These are phyloP conservation scores for Thymelicus lineola DNA, from an alignment of 2,888 invertebrate genomes.

Conservation along the genomic window DNA sequence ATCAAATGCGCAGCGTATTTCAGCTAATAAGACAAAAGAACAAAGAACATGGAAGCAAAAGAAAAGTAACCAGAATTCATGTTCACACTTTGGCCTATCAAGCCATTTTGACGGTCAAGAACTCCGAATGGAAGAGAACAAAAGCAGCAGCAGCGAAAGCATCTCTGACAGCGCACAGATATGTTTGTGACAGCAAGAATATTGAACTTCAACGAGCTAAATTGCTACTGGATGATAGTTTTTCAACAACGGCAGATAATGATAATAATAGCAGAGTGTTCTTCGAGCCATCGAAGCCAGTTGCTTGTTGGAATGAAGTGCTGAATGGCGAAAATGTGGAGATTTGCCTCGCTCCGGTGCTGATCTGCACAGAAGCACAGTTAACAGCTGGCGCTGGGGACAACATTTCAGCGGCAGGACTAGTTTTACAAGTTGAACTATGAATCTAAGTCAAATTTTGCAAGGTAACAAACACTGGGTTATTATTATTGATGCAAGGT, in stretches of 20 bases:
- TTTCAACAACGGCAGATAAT: conserved; percentile 88
- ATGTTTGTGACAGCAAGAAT: conserved; percentile 90
- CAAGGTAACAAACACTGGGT: not conserved
- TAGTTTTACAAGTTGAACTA: conserved; percentile 88
- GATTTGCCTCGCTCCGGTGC: conserved; percentile 93
- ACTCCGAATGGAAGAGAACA: conserved; percentile 90
- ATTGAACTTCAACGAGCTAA: conserved; percentile 79
- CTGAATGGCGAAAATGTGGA: conserved; percentile 81
- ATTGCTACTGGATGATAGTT: conserved; percentile 92
- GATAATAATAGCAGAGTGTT: conserved; percentile 84
- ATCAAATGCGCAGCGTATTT: conserved; percentile 91
- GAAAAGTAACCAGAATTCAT: conserved; percentile 90
- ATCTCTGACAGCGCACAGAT: conserved; percentile 92
- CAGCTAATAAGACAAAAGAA: conserved; percentile 79
- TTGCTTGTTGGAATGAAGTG: conserved; percentile 92
- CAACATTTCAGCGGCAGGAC: conserved; percentile 95
- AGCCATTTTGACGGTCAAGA: conserved; percentile 89
- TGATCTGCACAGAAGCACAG: conserved; percentile 92
- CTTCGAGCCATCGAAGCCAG: conserved; percentile 89
- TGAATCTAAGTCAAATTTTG: conserved; percentile 52
- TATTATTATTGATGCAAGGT: not conserved
- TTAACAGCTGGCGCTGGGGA: conserved; percentile 95
- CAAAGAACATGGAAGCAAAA: conserved; percentile 68
- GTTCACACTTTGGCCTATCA: conserved; percentile 96
- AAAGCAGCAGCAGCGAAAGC: conserved; percentile 93